Base-by-base conservation (phyloP, 2,888 invertebrate species). In the Syrista parreyssii region DNA sequence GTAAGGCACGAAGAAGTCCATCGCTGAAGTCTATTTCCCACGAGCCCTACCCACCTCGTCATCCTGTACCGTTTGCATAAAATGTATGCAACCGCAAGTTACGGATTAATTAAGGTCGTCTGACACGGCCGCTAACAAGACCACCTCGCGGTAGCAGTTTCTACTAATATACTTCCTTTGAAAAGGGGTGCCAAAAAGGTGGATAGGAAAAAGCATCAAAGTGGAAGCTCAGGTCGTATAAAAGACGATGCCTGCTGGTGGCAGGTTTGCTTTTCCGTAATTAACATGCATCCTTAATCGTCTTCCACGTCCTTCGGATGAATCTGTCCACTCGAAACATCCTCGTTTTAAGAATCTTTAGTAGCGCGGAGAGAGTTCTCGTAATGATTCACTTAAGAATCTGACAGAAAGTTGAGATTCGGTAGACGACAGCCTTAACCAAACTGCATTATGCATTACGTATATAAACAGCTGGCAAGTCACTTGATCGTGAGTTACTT, bases 11-110 rank as follows among this genome's bases (percentile, higher is more conserved):
- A 55, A 55, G 55, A 55, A 55, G 55, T 55, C 23, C 55, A 23
- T 23, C 55, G 55, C 55, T 23, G 33, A 78, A 80, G 81, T 81
- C 81, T 82, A 82, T 84, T 84, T 84, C 84, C 84, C 84, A 84
- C 82, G 81, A 79, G 75, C 78, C 32, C n/a, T 34, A 35, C 33
- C 68, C 36, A 32, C 69, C 34, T 35, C 78, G 79, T 80, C 75
- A 75, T 78, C 78, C 76, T 75, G 72, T 68, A 71, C 76, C 71
- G 76, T 76, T 76, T 79, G 72, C 75, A 75, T 71, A 76, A 69
- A 71, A 34, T 55, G 76, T 71, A 75, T 76, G 78, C 34, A 36
- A 23, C 80, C 68, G 73, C 76, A 68, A 77, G 76, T 76, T 81
- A 79, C 78, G 80, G 76, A 80, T 83, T 83, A 83, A 83, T 83